Percentiles rank a stretch among this genome's conserved stretches.
phyloP scores from a whole-genome alignment of 2,113 vertebrate genomes.

The Oxygymnocypris stewartii region DNA sequence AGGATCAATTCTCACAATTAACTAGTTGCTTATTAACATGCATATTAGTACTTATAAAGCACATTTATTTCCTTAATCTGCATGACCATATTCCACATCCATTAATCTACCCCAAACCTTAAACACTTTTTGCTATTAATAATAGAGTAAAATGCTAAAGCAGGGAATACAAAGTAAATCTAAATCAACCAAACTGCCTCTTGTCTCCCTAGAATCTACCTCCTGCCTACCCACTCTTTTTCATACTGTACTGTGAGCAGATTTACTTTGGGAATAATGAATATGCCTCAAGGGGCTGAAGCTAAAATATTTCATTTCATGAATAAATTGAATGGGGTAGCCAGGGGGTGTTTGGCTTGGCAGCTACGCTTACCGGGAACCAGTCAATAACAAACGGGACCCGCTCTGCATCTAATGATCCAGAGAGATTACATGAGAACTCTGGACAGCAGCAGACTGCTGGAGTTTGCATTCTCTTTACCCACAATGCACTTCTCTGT shows the following conservation, averaged over 20 bases:
- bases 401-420: slow-evolving; percentile 24
- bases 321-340: slow-evolving; percentile 52
- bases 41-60: too few species aligned
- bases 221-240: not conserved
- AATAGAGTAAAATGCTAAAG: not conserved
- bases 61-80: too few species aligned
- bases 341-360: slow-evolving; percentile 53
- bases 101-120: too few species aligned
- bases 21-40: too few species aligned
- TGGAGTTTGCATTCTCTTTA: slow-evolving; percentile 33
- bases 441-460: not conserved
- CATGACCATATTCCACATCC: too few species aligned
- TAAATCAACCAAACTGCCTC: slow-evolving; percentile 17
- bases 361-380: slow-evolving; percentile 12
- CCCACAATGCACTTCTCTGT: slow-evolving; percentile 23
- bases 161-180: slow-evolving; percentile 10
- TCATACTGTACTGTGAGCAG: slow-evolving; percentile 36
- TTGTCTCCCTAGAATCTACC: not conserved
- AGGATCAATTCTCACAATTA: too few species aligned
- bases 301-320: slow-evolving; percentile 52
- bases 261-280: slow-evolving; percentile 52
- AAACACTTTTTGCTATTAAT: not conserved
- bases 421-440: slow-evolving; percentile 31
- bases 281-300: slow-evolving; percentile 46
- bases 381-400: slow-evolving; percentile 47